phyloP scores from a whole-genome alignment of 2,888 invertebrate genomes.

The Eupeodes latifasciatus region DNA sequence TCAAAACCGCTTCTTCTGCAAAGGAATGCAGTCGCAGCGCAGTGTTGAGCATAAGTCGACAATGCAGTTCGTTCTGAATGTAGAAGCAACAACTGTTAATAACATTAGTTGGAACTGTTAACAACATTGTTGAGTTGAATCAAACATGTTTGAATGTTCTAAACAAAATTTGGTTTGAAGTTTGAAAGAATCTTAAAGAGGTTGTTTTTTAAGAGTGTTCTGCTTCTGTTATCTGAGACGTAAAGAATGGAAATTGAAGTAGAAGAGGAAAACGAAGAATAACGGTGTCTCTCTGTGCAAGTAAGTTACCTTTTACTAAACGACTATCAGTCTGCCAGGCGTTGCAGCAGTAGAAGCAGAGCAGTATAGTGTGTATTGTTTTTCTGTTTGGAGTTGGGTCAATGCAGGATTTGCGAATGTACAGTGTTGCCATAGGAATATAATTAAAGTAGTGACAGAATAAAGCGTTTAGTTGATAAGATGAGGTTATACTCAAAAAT shows the following conservation, averaged over 20 bases:
- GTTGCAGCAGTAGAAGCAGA: slow-evolving; percentile 27
- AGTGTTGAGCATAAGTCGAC: background rate
- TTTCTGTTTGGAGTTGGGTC: slow-evolving; percentile 33
- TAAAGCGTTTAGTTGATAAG: too few species aligned
- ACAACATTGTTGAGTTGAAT: background rate
- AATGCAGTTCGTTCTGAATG: background rate
- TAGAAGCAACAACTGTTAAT: background rate
- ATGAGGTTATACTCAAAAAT: too few species aligned
- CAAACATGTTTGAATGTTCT: slow-evolving; percentile 35
- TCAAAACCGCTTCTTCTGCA: slow-evolving; percentile 39
- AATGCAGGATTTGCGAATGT: slow-evolving; percentile 39
- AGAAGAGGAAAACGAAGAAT: background rate
- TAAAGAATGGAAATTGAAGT: slow-evolving; percentile 2
- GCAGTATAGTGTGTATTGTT: slow-evolving; percentile 7
- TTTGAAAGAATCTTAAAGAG: background rate
- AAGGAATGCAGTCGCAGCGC: slow-evolving; percentile 67
- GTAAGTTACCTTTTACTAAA: slow-evolving; percentile 14
- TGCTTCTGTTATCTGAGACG: slow-evolving; percentile 37
- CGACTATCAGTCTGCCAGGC: slow-evolving; percentile 46
- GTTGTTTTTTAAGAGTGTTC: background rate
- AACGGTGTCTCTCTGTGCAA: background rate
- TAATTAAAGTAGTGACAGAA: background rate
- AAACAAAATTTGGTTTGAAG: slow-evolving; percentile 8
- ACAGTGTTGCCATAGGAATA: slow-evolving; percentile 30
- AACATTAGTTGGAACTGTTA: slow-evolving; percentile 42